A percentile compares a stretch with the other conserved stretches of the same genome.
Conservation (phyloP, 2,888 invertebrate species). For the Coelogynopora nodosa region DNA sequence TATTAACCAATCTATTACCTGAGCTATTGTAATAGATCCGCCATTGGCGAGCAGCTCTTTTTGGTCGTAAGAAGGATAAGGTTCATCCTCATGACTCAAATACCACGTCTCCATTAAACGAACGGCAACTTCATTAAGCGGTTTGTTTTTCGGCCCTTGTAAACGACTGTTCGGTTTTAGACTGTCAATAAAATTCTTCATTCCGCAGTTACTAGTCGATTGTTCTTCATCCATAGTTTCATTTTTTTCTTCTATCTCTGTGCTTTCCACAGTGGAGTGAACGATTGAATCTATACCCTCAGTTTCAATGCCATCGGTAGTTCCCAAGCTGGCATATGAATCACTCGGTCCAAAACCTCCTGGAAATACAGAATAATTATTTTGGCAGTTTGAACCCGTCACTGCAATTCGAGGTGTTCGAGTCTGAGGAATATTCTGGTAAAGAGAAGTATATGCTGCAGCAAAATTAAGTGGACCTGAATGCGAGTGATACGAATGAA, state of each 20-base stretch:
- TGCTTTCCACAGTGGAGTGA: neutral
- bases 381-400: neutral
- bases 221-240: neutral
- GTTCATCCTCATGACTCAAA: constrained; percentile 52
- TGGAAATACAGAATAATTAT: neutral
- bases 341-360: neutral
- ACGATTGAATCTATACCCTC: neutral
- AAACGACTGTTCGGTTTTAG: neutral
- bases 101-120: constrained; percentile 55
- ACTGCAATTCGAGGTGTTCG: neutral
- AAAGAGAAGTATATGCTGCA: neutral
- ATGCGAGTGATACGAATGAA: neutral
- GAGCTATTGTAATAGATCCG: constrained; percentile 52
- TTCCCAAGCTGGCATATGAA: neutral
- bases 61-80: constrained; percentile 55
- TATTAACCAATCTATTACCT: too few relatives aligned
- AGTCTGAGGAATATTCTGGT: neutral
- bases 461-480: neutral
- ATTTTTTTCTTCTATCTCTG: neutral
- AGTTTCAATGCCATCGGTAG: neutral
- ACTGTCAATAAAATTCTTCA: neutral
- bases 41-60: constrained; percentile 53
- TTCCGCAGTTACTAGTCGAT: neutral
- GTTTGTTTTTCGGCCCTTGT: constrained; percentile 64
- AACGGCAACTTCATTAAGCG: constrained; percentile 49